Evolutionary conservation across 2,113 vertebrate species (phyloP), one percentile per base, ranked within the genome.

Genomic region (Isurus oxyrinchus): DNA sequence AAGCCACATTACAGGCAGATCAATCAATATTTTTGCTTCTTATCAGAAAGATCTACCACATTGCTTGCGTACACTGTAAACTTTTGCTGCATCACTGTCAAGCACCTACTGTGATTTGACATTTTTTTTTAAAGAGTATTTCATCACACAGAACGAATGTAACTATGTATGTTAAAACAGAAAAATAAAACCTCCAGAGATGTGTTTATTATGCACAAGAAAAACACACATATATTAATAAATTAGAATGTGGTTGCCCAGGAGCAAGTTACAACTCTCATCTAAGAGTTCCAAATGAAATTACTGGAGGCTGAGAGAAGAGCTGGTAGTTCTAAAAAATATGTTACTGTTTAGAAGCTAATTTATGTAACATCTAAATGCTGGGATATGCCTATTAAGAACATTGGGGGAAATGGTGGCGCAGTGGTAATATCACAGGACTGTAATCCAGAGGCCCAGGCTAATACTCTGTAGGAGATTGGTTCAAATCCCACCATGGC

Each of bases 71-170:
- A 69, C 66, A 69, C 25, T 69, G 44, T 72, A 27, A 95, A 72
- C 66, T 16, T 95, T 44, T 49, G 66, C 66, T 72, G 66, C n/a
- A 13, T 10, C 66, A 53, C 7, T 95, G 40, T 69, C 5, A 95
- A 27, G 40, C 67, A 95, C 66, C 93, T 31, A 44, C 63, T 95
- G 94, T 69, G 94, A 95, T 14, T 25, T 53, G 63, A 69, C 61
- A 67, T 95, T 94, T 66, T 66, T 67, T 95, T 67, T 23, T 95
- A 66, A 67, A 93, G 49, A 95, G 63, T 49, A 53, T 53, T 44
- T 95, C 94, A 95, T 53, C 44, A 44, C 40, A 31, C 11, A 53
- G 63, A 69, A 95, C 31, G 35, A 95, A 95, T 53, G 23, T 69
- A 27, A 31, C 40, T 72, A 2, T 27, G 21, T 49, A 69, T 40